Conservation (phyloP, 2,113 vertebrate genomes). For the Argyrosomus japonicus region DNA sequence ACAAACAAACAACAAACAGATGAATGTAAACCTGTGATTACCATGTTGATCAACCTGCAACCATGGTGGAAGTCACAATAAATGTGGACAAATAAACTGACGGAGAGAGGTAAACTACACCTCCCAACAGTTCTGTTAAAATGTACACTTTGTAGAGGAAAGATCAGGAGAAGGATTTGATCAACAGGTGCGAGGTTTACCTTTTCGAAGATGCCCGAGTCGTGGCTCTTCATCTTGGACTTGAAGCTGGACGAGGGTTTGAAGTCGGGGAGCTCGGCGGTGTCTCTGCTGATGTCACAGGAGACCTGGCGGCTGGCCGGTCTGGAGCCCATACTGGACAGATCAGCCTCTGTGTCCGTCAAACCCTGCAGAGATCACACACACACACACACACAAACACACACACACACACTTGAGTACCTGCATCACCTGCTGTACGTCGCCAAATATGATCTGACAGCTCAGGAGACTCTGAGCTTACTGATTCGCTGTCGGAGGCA, state of each 20-base stretch:
- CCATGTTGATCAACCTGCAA: neutral
- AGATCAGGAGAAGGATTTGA: no score
- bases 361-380: constrained; percentile 80
- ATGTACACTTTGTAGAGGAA: no score
- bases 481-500: constrained; percentile 90
- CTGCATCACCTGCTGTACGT: neutral
- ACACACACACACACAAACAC: no score
- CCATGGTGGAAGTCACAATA: neutral
- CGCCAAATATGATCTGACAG: neutral
- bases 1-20: constrained; percentile 2
- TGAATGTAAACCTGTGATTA: neutral
- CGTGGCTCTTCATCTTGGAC: constrained; percentile 78
- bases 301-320: constrained; percentile 82
- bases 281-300: constrained; percentile 80
- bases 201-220: constrained; percentile 84
- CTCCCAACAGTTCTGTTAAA: no score
- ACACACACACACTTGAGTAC: neutral
- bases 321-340: constrained; percentile 75
- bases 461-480: constrained; percentile 72
- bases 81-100: no score
- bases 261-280: constrained; percentile 74
- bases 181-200: constrained; percentile 29
- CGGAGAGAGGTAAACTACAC: no score
- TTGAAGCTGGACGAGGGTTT: constrained; percentile 78
- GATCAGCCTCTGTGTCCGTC: constrained; percentile 87